Evolutionary conservation across 2,113 vertebrate genomes (phyloP).

Genomic region (Melanostigma gelatinosum): DNA sequence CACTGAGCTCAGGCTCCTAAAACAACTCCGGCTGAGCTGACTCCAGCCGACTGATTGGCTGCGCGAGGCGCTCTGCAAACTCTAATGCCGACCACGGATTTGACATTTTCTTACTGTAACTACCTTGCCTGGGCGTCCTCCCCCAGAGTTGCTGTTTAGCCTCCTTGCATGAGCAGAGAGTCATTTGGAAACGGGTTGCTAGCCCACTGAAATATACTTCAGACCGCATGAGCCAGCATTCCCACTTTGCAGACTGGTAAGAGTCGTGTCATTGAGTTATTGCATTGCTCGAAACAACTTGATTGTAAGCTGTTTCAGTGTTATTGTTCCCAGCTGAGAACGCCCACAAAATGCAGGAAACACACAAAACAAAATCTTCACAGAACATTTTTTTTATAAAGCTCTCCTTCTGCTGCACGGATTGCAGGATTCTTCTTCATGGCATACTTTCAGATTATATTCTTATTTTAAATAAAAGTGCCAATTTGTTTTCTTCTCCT

Average conservation of each 20-base stretch:
- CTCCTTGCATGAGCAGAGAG: slow-evolving; percentile 29
- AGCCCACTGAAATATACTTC: slow-evolving; percentile 10
- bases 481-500: slow-evolving; percentile 3
- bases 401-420: neutral
- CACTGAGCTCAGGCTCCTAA: slow-evolving; percentile 55
- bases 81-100: slow-evolving; percentile 29
- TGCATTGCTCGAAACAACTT: slow-evolving; percentile 11
- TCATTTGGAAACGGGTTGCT: neutral
- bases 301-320: slow-evolving; percentile 10
- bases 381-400: neutral
- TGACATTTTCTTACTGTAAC: slow-evolving; percentile 41
- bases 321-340: slow-evolving; percentile 37
- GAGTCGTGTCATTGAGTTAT: slow-evolving; percentile 17
- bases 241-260: slow-evolving; percentile 21
- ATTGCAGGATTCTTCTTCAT: slow-evolving; percentile 28
- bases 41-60: slow-evolving; percentile 58
- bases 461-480: neutral
- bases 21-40: slow-evolving; percentile 52
- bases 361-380: slow-evolving; percentile 1
- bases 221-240: slow-evolving; percentile 21
- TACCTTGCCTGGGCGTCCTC: slow-evolving; percentile 10
- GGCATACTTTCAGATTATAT: slow-evolving; percentile 2
- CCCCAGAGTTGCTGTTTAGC: slow-evolving; percentile 14
- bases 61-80: slow-evolving; percentile 49
- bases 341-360: slow-evolving; percentile 33